Percentiles rank a stretch among this genome's conserved stretches.
Evolutionary conservation across 2,113 vertebrate species (phyloP).

Genomic region (Clinocottus analis): DNA sequence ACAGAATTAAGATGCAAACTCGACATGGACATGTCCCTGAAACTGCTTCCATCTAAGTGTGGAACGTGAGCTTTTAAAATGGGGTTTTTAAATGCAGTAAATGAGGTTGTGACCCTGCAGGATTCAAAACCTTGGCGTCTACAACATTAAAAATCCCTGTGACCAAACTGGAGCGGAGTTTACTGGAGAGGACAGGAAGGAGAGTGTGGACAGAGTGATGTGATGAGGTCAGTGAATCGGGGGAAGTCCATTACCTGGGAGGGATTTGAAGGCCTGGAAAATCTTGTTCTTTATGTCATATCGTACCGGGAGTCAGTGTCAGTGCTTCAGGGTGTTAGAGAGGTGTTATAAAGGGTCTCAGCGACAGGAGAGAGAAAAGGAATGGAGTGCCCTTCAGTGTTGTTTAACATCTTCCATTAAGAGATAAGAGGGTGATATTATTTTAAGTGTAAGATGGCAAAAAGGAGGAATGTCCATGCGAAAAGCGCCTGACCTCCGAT

Average conservation of each 20-base stretch:
- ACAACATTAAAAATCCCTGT: not conserved
- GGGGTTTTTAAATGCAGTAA: not conserved
- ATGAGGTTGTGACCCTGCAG: not conserved
- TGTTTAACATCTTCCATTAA: not conserved
- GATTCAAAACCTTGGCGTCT: not conserved
- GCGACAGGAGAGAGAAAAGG: not conserved
- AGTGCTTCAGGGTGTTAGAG: not conserved
- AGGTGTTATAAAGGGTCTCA: not conserved
- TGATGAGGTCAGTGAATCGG: constrained; percentile 28
- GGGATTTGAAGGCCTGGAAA: constrained; percentile 10
- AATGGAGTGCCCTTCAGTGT: not conserved
- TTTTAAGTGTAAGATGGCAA: not conserved
- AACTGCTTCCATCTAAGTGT: not conserved
- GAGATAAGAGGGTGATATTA: not conserved
- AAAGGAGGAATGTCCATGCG: not conserved
- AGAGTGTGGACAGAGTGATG: constrained; percentile 4
- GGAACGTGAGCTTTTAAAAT: not conserved
- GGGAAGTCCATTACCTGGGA: not conserved
- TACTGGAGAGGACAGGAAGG: constrained; percentile 6
- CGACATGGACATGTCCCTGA: not conserved
- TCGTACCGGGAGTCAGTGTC: not conserved
- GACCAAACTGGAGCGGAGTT: constrained; percentile 11
- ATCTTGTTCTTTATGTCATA: not conserved
- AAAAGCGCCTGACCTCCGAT: not conserved
- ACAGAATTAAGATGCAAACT: not conserved